Conservation (phyloP, 2,888 invertebrate genomes). For the Brachypalpus laphriformis region DNA sequence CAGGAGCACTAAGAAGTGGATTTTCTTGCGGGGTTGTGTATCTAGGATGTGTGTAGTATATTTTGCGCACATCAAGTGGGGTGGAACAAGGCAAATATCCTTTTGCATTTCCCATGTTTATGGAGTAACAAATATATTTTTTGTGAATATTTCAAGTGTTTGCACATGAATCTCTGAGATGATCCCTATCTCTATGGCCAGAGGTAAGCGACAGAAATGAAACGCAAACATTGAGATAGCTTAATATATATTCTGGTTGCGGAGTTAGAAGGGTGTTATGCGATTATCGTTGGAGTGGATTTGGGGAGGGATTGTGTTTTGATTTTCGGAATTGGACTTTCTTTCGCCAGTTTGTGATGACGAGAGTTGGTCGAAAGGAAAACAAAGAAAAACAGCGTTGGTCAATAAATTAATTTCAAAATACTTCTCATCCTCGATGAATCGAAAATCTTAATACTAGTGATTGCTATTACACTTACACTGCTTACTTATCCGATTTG, state of each 20-base stretch:
- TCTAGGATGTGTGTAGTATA: neutral
- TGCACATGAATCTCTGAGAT: neutral
- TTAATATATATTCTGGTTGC: neutral
- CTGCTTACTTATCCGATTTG: too few species aligned
- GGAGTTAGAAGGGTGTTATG: neutral
- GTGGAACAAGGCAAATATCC: neutral
- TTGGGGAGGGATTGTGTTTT: neutral
- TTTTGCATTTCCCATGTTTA: neutral
- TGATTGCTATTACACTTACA: too few species aligned
- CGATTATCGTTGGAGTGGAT: neutral
- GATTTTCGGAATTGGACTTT: neutral
- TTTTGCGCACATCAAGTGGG: neutral
- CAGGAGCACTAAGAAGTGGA: neutral
- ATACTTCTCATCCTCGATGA: too few species aligned
- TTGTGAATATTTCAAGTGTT: slow-evolving; percentile 12
- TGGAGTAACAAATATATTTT: neutral
- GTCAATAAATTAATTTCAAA: too few species aligned
- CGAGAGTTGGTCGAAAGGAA: too few species aligned
- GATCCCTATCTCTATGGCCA: neutral
- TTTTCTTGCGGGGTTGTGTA: neutral
- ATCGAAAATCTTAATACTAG: too few species aligned
- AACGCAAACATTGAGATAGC: neutral
- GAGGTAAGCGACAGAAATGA: neutral
- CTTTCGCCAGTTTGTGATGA: too few species aligned
- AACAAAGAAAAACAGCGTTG: too few species aligned